Evolutionary conservation across 1,140 invertebrate species (phyloP).

Genomic region (Philotrypesis tridentata): DNA sequence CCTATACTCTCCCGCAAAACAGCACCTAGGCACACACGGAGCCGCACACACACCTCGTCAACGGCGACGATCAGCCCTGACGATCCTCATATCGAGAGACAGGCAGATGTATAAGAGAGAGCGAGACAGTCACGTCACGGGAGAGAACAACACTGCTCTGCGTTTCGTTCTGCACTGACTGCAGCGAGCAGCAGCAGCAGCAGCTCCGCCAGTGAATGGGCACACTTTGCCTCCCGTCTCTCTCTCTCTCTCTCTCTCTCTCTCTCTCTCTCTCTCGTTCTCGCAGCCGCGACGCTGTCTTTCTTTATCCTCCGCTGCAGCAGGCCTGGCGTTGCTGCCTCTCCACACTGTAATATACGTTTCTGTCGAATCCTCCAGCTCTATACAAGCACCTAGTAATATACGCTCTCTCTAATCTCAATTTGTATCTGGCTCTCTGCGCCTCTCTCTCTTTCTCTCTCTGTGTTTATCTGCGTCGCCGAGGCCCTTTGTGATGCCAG

Average conservation of each 20-base stretch:
- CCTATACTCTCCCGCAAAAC: background rate
- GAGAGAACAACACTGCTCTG: constrained; percentile 24
- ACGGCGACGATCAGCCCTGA: constrained; percentile 1
- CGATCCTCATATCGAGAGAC: too few species aligned
- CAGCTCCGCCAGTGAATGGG: constrained; percentile 36
- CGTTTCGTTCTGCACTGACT: constrained; percentile 30
- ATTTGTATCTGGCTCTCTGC: constrained; percentile 5
- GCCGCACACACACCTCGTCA: too few species aligned
- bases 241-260: constrained; percentile 1
- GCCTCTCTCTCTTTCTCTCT: too few species aligned
- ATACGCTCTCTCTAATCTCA: background rate
- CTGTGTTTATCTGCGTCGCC: background rate
- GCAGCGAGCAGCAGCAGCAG: background rate
- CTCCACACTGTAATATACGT: too few species aligned
- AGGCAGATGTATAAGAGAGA: too few species aligned
- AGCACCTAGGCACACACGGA: too few species aligned
- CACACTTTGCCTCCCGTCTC: constrained; percentile 17
- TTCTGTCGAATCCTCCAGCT: too few species aligned
- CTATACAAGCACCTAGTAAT: background rate
- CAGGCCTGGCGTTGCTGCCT: too few species aligned
- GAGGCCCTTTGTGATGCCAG: too few species aligned
- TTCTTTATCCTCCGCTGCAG: background rate
- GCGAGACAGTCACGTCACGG: too few species aligned
- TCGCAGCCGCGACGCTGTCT: background rate
- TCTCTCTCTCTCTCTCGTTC: background rate